phyloP scores from a whole-genome alignment of 2,113 vertebrate genomes.

The Rhombomys opimus region DNA sequence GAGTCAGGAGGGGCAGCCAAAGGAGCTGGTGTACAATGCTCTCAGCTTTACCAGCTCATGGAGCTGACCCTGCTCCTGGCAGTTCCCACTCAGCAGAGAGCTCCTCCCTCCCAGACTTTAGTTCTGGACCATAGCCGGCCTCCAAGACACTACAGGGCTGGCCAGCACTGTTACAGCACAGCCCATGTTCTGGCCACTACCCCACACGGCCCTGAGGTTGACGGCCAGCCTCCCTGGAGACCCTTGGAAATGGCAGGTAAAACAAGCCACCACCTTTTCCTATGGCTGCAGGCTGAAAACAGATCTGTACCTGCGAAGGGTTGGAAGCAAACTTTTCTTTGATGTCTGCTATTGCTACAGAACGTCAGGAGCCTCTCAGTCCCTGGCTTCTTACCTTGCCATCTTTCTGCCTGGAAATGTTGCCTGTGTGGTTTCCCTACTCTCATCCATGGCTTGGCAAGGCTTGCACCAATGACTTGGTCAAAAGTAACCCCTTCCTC shows the following conservation, averaged over 20 bases:
- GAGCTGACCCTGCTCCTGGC: fast-evolving
- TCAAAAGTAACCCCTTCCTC: neutral
- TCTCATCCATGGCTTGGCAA: neutral
- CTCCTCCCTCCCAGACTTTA: too few relatives aligned
- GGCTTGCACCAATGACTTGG: neutral
- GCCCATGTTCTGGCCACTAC: neutral
- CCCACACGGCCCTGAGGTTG: neutral
- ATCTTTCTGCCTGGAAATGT: neutral
- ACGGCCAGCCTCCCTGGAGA: neutral
- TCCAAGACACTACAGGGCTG: neutral
- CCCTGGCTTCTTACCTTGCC: neutral
- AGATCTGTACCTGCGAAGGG: neutral
- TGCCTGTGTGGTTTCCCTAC: neutral
- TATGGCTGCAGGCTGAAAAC: neutral
- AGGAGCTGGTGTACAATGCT: neutral
- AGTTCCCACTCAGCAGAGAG: neutral
- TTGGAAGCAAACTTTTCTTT: neutral
- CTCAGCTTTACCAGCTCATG: neutral
- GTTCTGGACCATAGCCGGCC: neutral
- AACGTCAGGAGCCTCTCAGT: neutral
- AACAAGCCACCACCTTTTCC: too few relatives aligned
- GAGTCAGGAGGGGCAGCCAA: neutral
- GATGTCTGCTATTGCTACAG: neutral
- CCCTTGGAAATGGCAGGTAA: neutral
- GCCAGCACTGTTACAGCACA: neutral